A percentile compares a stretch with the other conserved stretches of the same genome.
phyloP scores from a whole-genome alignment of 2,797 vertebrate genomes.

The Dendrocincla fuliginosa region DNA sequence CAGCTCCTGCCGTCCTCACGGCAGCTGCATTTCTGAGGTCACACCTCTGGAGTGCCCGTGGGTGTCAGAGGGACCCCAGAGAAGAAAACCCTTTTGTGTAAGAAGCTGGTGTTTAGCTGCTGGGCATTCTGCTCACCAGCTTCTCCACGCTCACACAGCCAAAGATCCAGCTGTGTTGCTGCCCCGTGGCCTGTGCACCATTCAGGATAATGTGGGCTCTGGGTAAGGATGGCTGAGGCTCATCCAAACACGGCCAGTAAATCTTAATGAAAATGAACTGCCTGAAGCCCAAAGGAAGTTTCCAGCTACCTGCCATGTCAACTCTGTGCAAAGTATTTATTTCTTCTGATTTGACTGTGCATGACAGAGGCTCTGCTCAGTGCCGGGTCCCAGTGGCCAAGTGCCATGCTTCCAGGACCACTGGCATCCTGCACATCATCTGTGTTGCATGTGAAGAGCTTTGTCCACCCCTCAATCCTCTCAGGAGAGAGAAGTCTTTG shows the following conservation, averaged over 20 bases:
- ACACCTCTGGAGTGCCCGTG: fast-evolving
- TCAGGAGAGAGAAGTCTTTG: background rate
- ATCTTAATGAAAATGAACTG: background rate
- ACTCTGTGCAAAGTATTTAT: background rate
- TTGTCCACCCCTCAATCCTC: background rate
- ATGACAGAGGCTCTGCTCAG: background rate
- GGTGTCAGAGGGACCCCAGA: background rate
- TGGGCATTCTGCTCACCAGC: background rate
- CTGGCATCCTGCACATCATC: background rate
- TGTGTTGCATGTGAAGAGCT: background rate
- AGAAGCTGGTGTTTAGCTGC: background rate
- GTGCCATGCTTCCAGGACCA: background rate
- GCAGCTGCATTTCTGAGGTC: background rate
- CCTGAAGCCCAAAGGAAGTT: background rate
- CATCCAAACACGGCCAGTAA: background rate
- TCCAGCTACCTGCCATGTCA: background rate
- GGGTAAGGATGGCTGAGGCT: background rate
- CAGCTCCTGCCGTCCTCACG: background rate
- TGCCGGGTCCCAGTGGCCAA: background rate
- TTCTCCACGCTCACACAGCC: background rate
- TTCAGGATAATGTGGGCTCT: fast-evolving
- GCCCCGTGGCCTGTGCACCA: fast-evolving
- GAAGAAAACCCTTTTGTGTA: background rate
- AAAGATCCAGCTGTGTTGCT: background rate
- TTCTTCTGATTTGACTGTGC: background rate